Percentiles rank a stretch among this genome's conserved stretches.
Evolutionary conservation across 2,797 vertebrate species (phyloP).

Genomic region (Acipenser transmontanus): DNA sequence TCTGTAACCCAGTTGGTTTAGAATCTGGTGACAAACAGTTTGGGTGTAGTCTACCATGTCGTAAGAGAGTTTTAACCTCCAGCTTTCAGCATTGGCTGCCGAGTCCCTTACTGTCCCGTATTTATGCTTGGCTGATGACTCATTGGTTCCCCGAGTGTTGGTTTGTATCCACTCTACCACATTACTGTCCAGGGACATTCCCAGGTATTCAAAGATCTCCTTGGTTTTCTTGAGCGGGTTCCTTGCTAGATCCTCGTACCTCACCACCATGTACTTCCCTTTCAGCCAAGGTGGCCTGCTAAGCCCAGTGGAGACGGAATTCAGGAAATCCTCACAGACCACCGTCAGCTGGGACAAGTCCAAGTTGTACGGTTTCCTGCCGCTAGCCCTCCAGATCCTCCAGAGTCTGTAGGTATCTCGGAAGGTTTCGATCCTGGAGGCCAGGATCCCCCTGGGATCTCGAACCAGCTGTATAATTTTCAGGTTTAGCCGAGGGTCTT

Average conservation of each 20-base stretch:
- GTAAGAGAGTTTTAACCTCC: slow-evolving; percentile 85
- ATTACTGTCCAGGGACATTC: slow-evolving; percentile 75
- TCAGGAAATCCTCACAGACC: slow-evolving; percentile 85
- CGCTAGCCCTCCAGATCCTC: slow-evolving; percentile 88
- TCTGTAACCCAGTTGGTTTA: slow-evolving; percentile 83
- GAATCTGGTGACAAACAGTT: slow-evolving; percentile 76
- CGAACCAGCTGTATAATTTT: slow-evolving; percentile 91
- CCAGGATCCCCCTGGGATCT: slow-evolving; percentile 85
- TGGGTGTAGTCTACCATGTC: slow-evolving; percentile 88
- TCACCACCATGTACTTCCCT: slow-evolving; percentile 89
- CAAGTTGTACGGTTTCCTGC: slow-evolving; percentile 80
- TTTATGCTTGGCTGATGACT: slow-evolving; percentile 79
- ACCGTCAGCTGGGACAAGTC: slow-evolving; percentile 83
- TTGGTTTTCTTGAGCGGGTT: slow-evolving; percentile 82
- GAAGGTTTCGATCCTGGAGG: slow-evolving; percentile 88
- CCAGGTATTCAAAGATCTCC: slow-evolving; percentile 87
- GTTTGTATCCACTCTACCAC: slow-evolving; percentile 87
- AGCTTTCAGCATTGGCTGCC: slow-evolving; percentile 81
- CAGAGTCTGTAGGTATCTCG: slow-evolving; percentile 85
- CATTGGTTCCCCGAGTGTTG: slow-evolving; percentile 80
- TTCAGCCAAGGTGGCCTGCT: slow-evolving; percentile 79
- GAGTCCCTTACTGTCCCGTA: slow-evolving; percentile 86
- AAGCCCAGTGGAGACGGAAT: slow-evolving; percentile 80
- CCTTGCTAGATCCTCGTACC: slow-evolving; percentile 87
- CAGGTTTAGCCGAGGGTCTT: slow-evolving; percentile 84